Conservation (phyloP, 2,888 invertebrate genomes). For the Plemyria rubiginata region DNA sequence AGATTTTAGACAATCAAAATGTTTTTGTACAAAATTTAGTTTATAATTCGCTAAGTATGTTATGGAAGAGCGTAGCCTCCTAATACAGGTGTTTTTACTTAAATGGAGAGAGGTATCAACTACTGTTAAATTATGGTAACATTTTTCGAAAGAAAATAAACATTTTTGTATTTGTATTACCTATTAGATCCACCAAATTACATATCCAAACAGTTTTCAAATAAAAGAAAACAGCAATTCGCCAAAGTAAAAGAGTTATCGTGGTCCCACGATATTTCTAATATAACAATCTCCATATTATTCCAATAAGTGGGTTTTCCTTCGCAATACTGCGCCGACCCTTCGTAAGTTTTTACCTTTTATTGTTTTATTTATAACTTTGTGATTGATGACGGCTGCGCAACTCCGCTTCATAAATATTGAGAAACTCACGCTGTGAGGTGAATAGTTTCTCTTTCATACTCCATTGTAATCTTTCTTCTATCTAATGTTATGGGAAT, state of each 20-base stretch:
- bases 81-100: too few species aligned
- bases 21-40: too few species aligned
- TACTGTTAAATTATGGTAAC: too few species aligned
- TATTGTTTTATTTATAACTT: constrained; percentile 86
- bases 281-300: constrained; percentile 84
- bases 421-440: constrained; percentile 73
- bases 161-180: too few species aligned
- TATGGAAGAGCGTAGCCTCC: too few species aligned
- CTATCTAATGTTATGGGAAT: too few species aligned
- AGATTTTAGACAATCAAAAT: too few species aligned
- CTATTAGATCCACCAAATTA: not conserved
- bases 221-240: constrained; percentile 1
- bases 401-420: constrained; percentile 82
- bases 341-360: constrained; percentile 82
- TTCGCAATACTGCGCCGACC: constrained; percentile 77
- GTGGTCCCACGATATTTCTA: constrained; percentile 70
- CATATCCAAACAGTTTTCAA: not conserved
- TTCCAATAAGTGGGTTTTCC: constrained; percentile 82
- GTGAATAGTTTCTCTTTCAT: constrained; percentile 61
- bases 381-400: constrained; percentile 83
- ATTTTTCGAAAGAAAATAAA: too few species aligned
- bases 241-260: constrained; percentile 59
- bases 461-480: constrained; percentile 2
- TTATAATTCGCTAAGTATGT: too few species aligned
- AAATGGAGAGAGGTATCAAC: too few species aligned